These are phyloP conservation scores for Meteorus sp. DNA, from an alignment of 1,140 invertebrate genomes.

Conservation along the genomic window DNA sequence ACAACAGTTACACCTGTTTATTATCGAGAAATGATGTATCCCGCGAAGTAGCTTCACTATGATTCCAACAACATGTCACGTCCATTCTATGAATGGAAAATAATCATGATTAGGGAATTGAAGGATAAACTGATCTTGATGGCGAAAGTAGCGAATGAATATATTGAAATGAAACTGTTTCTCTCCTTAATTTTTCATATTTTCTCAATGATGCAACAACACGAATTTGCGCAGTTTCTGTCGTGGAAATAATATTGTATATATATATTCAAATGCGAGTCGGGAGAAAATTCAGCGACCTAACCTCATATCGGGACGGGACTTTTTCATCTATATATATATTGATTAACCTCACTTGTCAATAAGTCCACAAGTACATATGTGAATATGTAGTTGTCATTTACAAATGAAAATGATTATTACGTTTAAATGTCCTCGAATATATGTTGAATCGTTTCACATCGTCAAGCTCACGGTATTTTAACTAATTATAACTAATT, in stretches of 20 bases:
- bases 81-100: constrained; percentile 24
- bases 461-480: no score
- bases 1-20: constrained; percentile 32
- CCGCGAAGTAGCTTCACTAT: constrained; percentile 18
- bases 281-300: no score
- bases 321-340: no score
- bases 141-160: not conserved
- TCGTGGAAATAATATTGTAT: not conserved
- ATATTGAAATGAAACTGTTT: not conserved
- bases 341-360: no score
- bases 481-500: no score
- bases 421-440: no score
- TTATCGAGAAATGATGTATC: constrained; percentile 23
- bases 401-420: no score
- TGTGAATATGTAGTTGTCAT: no score
- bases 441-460: no score
- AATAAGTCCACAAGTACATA: no score
- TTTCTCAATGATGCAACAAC: constrained; percentile 19
- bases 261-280: constrained; percentile 1
- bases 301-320: no score
- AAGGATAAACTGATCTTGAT: constrained; percentile 8
- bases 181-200: not conserved
- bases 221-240: constrained; percentile 27
- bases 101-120: no score
- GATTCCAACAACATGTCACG: not conserved